Evolutionary conservation across 2,888 invertebrate genomes (phyloP).

Genomic region (Diabrotica balteata): DNA sequence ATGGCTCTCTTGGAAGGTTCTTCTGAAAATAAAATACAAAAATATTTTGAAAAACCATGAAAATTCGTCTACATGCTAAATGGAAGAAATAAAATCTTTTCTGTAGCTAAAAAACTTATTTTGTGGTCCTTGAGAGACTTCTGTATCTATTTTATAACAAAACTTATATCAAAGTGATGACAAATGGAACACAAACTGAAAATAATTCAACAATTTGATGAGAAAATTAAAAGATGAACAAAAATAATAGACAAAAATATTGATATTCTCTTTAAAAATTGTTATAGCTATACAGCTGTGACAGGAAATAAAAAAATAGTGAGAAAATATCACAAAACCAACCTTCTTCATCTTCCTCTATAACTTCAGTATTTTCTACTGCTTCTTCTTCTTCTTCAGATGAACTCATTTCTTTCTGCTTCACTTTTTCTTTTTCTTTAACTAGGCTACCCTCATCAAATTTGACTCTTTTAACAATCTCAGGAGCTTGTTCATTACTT

Average conservation of each 20-base stretch:
- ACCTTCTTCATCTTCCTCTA: conserved; percentile 38
- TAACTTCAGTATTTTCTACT: conserved; percentile 24
- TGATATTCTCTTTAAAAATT: too few relatives aligned
- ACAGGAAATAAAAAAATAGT: too few relatives aligned
- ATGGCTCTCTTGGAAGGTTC: conserved; percentile 77
- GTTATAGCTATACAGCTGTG: too few relatives aligned
- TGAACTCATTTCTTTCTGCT: conserved; percentile 48
- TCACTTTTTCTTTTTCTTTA: conserved; percentile 16
- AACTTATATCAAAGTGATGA: background rate
- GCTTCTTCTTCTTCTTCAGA: conserved; percentile 26
- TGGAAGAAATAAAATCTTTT: too few relatives aligned
- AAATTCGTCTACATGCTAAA: too few relatives aligned
- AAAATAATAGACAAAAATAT: too few relatives aligned
- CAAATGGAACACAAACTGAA: too few relatives aligned
- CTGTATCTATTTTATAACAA: conserved; percentile 17
- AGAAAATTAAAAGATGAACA: too few relatives aligned
- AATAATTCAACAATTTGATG: too few relatives aligned
- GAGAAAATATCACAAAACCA: conserved; percentile 37
- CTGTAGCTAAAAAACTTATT: too few relatives aligned
- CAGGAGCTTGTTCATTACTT: conserved; percentile 10
- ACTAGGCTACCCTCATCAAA: conserved; percentile 27
- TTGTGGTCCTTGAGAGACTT: background rate
- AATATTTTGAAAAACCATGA: too few relatives aligned
- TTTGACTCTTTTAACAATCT: conserved; percentile 42
- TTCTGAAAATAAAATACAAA: conserved; percentile 21